phyloP scores from a whole-genome alignment of 1,140 invertebrate species.

The Drosophila simulans region DNA sequence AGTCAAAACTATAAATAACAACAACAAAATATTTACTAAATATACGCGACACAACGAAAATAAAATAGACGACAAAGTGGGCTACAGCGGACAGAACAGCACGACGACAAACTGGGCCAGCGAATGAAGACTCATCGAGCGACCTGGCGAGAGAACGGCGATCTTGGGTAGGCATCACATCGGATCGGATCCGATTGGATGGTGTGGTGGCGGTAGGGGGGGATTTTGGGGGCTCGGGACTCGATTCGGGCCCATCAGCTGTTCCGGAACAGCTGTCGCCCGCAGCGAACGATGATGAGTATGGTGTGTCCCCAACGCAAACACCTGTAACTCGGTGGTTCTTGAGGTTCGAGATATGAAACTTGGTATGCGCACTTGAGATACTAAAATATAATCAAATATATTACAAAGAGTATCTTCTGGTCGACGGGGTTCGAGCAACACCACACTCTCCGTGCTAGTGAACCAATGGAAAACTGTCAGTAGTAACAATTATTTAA shows the following conservation, averaged over 20 bases:
- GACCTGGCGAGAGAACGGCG: constrained; percentile 34
- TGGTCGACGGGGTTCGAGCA: background rate
- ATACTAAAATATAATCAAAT: too few relatives aligned
- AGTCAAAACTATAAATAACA: constrained; percentile 70
- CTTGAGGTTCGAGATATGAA: background rate
- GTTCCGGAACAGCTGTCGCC: constrained; percentile 32
- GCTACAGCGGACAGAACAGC: constrained; percentile 28
- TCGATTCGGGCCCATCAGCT: constrained; percentile 26
- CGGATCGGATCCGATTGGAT: too few relatives aligned
- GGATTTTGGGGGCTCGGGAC: constrained; percentile 5
- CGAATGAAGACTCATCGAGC: constrained; percentile 34
- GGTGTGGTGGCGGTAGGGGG: background rate
- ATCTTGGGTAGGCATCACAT: constrained; percentile 12
- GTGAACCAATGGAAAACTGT: background rate
- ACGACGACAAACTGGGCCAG: constrained; percentile 70
- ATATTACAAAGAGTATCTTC: background rate
- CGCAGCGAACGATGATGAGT: background rate
- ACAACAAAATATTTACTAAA: constrained; percentile 79
- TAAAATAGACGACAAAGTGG: constrained; percentile 50
- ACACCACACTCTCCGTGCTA: too few relatives aligned
- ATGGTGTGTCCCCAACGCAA: background rate
- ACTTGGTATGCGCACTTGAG: background rate
- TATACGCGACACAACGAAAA: constrained; percentile 75
- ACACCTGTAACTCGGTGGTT: background rate
- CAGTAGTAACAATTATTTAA: background rate